phyloP scores from a whole-genome alignment of 2,797 vertebrate genomes.

The Trachurus trachurus region DNA sequence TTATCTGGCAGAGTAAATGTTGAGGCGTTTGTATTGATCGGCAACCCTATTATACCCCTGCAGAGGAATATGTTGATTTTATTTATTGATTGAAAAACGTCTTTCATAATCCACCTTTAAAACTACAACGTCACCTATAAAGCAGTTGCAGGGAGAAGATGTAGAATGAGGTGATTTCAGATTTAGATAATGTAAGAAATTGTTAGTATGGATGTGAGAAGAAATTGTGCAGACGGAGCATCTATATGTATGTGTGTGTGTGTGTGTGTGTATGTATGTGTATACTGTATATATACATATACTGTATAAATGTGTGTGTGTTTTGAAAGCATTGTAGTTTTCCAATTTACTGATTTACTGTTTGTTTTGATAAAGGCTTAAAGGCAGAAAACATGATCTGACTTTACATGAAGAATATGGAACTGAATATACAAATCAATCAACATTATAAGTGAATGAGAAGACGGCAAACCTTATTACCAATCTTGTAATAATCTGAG shows the following conservation, averaged over 20 bases:
- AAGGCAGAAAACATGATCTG: background rate
- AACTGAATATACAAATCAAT: slow-evolving; percentile 5
- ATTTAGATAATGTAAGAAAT: slow-evolving; percentile 28
- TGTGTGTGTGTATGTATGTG: no score
- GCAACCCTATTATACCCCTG: slow-evolving; percentile 21
- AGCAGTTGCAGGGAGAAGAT: slow-evolving; percentile 7
- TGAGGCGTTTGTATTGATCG: slow-evolving; percentile 33
- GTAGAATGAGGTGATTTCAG: slow-evolving; percentile 27
- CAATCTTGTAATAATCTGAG: slow-evolving; percentile 20
- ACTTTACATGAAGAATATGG: background rate
- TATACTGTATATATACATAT: no score
- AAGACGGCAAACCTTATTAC: slow-evolving; percentile 5
- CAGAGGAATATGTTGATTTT: slow-evolving; percentile 44
- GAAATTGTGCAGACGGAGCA: no score
- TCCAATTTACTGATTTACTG: slow-evolving; percentile 40
- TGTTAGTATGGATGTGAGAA: slow-evolving; percentile 7
- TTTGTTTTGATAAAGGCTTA: slow-evolving; percentile 30
- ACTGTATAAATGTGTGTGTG: no score
- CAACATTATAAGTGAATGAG: slow-evolving; percentile 1
- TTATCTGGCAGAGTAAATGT: slow-evolving; percentile 27
- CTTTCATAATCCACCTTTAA: slow-evolving; percentile 33
- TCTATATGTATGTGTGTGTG: no score
- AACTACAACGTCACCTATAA: slow-evolving; percentile 9
- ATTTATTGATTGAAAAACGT: slow-evolving; percentile 40
- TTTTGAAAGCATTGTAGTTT: slow-evolving; percentile 26